Base-by-base conservation (phyloP, 2,888 invertebrate genomes). In the Xylota sylvarum region DNA sequence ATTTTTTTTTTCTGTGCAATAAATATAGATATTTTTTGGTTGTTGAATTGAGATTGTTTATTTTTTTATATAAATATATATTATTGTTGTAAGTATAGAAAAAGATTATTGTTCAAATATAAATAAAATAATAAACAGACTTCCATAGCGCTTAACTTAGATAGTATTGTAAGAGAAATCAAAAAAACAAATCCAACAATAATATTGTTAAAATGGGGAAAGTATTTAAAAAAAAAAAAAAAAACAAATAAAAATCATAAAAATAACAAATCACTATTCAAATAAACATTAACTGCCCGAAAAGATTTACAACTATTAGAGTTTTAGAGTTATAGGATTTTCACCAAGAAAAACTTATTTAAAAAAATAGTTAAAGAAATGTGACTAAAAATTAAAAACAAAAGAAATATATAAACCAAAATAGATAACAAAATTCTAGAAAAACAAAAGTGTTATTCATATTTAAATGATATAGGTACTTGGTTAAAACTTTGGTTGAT, bases 281-380 rank as follows among this genome's bases (percentile, higher is more conserved):
- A 81, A 85, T 76, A 81, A 85, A 85, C 85, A 85, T 85, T 85
- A 81, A 85, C 85, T 85, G 85, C 85, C 85, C 85, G 50, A 85
- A 80, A 80, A 81, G 85, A 85, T 85, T 85, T 81, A 85, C 76
- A 85, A 85, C 85, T 85, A 85, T 72, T 85, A 85, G 85, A 81
- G 76, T 72, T 85, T 77, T 85, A 85, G 84, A 80, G 78, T 73
- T 84, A 64, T 80, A 85, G 81, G 76, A 85, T 85, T 85, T 85
- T 85, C 85, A 85, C 85, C 55, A 74, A 74, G 30, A 69, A 77
- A 76, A 69, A 62, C 67, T 69, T 60, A 48, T 58, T 48, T 6
- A 70, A 50, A 65, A n/a, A 73, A 12, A 58, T 14, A 32, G 46
- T 32, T 27, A 27, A 48, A 46, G 37, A 80, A 50, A 64, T 62